Percentiles rank a stretch among this genome's conserved stretches.
Conservation (phyloP, 2,797 vertebrate species). For the Parauchenoglanis ngamensis region DNA sequence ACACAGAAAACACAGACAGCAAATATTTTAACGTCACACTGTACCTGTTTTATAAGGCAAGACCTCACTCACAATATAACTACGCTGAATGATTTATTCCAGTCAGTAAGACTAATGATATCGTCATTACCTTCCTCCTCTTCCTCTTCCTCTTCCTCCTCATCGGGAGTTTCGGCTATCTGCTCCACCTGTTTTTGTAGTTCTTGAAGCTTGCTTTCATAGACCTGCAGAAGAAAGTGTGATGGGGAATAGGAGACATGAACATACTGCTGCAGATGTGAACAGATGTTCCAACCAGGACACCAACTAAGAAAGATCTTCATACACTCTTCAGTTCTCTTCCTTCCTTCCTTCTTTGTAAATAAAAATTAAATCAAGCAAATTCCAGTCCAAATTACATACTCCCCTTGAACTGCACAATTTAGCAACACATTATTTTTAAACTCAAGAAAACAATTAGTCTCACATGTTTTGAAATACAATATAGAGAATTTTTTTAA, state of each 20-base stretch:
- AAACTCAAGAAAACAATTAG: not conserved
- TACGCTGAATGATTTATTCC: not conserved
- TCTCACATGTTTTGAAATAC: not conserved
- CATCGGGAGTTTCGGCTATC: constrained; percentile 91
- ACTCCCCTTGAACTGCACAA: too few relatives aligned
- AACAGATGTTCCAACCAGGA: not conserved
- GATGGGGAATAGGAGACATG: constrained; percentile 63
- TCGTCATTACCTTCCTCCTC: constrained; percentile 77
- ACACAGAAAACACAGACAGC: constrained; percentile 31
- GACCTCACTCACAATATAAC: not conserved
- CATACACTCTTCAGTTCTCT: too few relatives aligned
- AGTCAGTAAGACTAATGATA: not conserved
- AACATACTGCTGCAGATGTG: constrained; percentile 33
- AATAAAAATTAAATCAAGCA: not conserved
- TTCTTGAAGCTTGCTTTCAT: constrained; percentile 96
- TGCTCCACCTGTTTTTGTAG: constrained; percentile 97
- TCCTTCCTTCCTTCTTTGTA: not conserved
- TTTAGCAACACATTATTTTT: not conserved
- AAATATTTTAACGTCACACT: not conserved
- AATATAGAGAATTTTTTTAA: not conserved
- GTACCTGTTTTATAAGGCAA: too few relatives aligned
- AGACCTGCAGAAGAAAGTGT: constrained; percentile 83
- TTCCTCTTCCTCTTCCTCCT: constrained; percentile 91
- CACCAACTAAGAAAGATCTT: not conserved
- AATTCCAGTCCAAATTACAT: not conserved